Evolutionary conservation across 2,113 vertebrate genomes (phyloP), one percentile per base, ranked within the genome.

Genomic region (Xiphophorus hellerii): DNA sequence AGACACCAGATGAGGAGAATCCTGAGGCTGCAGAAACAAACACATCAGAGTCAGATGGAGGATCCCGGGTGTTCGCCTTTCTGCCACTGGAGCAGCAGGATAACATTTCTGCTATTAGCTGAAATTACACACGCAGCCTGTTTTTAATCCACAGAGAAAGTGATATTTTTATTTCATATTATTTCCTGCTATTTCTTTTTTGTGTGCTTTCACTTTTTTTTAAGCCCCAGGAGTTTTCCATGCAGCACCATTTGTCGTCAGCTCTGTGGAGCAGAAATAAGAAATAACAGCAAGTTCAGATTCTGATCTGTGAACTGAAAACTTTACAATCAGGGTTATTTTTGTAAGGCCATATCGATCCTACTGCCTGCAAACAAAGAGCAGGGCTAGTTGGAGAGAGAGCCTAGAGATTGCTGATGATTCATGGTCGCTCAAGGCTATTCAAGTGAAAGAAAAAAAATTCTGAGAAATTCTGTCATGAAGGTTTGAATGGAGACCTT

Each of bases 1-100:
- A 3, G 95, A 91, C 60, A 92, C 84, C 25, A 97, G 79, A 0
- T 58, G 90, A 42, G 95, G 95, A 37, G 90, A 83, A 71, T 86
- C 76, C 17, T 74, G 75, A 5, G 80, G 82, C 97, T 98, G 90
- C 5, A 68, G 8, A 33, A 5, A 37, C 67, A 84, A 62, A 70
- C 2, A n/a, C 6, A 11, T n/a, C 51, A 69, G 39, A 81, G 27
- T 66, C n/a, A 51, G 6, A 42, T 9, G 11, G 22, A 58, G 44
- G 44, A 5, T 20, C 44, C 17, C 5, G 37, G 31, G 25, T 64
- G 10, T 66, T 66, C 27, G n/a, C 28, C 29, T 62, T 29, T 30
- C 27, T 29, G 27, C 30, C 27, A 30, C 4, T 30, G 51, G 7
- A 25, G 51, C 51, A 54, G 22, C 15, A 48, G 17, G 44, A 6